Conservation (phyloP, 2,113 vertebrate species). For the Brachyhypopomus occidentalis region DNA sequence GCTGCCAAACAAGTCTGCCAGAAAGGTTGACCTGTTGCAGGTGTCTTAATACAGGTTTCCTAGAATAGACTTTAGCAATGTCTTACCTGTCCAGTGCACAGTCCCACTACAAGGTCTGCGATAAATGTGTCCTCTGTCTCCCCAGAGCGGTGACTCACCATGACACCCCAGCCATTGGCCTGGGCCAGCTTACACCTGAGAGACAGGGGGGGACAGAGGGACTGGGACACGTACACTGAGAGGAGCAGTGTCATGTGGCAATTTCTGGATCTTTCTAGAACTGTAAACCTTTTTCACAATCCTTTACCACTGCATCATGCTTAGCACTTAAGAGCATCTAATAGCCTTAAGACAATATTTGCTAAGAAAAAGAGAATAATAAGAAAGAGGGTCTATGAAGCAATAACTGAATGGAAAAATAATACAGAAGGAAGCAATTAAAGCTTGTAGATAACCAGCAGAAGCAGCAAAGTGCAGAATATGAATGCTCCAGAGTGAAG, state of each 20-base stretch:
- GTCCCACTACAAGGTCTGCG: slow-evolving; percentile 79
- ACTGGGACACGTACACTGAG: background rate
- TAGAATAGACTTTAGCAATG: too few relatives aligned
- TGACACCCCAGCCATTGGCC: slow-evolving; percentile 78
- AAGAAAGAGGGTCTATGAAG: too few relatives aligned
- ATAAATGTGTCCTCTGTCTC: slow-evolving; percentile 81
- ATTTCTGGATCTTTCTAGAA: too few relatives aligned
- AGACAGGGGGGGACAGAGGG: slow-evolving; percentile 17
- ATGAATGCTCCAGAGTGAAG: background rate
- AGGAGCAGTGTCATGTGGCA: background rate
- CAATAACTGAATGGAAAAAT: too few relatives aligned
- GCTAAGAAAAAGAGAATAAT: too few relatives aligned
- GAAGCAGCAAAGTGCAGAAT: background rate
- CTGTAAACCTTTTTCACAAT: too few relatives aligned
- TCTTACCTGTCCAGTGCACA: slow-evolving; percentile 78
- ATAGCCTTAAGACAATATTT: too few relatives aligned
- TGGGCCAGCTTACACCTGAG: slow-evolving; percentile 76
- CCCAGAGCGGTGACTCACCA: slow-evolving; percentile 79
- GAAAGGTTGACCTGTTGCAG: background rate
- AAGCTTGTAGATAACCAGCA: too few relatives aligned
- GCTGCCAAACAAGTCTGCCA: background rate
- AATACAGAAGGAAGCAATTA: too few relatives aligned
- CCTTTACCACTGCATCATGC: too few relatives aligned
- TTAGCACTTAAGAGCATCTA: too few relatives aligned
- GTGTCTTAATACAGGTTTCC: too few relatives aligned